Percentiles rank a stretch among this genome's conserved stretches.
phyloP scores from a whole-genome alignment of 2,797 vertebrate species.

The Poeciliopsis infans region DNA sequence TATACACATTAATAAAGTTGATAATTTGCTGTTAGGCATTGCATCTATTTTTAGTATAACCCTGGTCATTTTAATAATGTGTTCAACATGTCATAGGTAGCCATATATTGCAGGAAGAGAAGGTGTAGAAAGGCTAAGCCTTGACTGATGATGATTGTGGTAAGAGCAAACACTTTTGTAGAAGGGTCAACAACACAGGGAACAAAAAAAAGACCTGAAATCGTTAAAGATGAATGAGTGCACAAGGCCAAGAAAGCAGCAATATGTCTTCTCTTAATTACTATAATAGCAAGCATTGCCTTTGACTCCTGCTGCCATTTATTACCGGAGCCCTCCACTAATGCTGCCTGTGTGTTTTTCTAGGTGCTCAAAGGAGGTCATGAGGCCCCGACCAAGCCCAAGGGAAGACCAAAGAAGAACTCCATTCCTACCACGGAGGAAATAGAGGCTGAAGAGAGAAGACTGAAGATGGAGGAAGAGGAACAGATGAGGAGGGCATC shows the following conservation, averaged over 20 bases:
- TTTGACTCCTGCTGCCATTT: constrained; percentile 76
- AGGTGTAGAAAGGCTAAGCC: constrained; percentile 34
- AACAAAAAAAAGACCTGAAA: constrained; percentile 66
- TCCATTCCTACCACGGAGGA: constrained; percentile 98
- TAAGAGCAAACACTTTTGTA: constrained; percentile 65
- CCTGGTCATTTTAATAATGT: background rate
- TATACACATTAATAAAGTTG: background rate
- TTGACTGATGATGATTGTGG: constrained; percentile 64
- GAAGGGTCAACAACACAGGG: constrained; percentile 67
- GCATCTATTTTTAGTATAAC: background rate
- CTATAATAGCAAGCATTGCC: constrained; percentile 76
- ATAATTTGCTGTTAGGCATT: background rate
- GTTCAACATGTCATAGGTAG: constrained; percentile 8
- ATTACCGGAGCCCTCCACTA: constrained; percentile 55
- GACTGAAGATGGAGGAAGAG: constrained; percentile 80
- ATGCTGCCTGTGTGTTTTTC: constrained; percentile 55
- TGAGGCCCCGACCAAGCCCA: constrained; percentile 97
- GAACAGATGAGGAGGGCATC: constrained; percentile 55
- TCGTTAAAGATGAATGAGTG: constrained; percentile 78
- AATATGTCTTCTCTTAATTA: constrained; percentile 83
- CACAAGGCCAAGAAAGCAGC: constrained; percentile 61
- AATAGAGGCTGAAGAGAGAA: constrained; percentile 93
- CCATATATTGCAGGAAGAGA: constrained; percentile 20
- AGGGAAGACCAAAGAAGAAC: constrained; percentile 99
- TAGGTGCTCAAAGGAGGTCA: constrained; percentile 98